Base-by-base conservation (phyloP, 2,888 invertebrate species). In the Oithona nana region DNA sequence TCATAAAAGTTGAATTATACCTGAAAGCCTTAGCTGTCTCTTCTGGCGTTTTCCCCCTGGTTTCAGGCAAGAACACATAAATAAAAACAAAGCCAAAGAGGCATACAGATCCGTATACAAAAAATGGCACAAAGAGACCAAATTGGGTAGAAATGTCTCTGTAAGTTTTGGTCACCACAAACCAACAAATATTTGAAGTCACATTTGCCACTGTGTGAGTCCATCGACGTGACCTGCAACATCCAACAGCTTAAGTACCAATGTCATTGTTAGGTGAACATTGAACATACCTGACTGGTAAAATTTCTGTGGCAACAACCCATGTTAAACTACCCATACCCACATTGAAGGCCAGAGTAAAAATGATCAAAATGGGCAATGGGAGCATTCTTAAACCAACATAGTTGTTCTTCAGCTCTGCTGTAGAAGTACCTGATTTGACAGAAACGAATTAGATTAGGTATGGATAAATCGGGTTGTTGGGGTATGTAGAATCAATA, bases 121-220 rank as follows among this genome's bases (percentile, higher is more conserved):
- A 62, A 26, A 62, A 62, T 22, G 62, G 54, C 30, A 56, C 54
- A 31, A 26, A 62, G 3, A 49, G 56, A 29, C 56, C 62, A 20
- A 55, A 30, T n/a, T 54, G 24, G 26, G 28, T 26, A 56, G 24
- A 56, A n/a, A 62, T 54, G 31, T 54, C 56, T 20, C 31, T 29
- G 52, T 29, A 62, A n/a, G 62, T 62, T 28, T 56, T 31, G 54
- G 62, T 62, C 16, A 56, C 62, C 16, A 62, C 56, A 31, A 62
- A 62, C 55, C 62, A 54, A 16, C 62, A 54, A 28, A 62, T 29
- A 52, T 61, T 56, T 22, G 54, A 56, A 20, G 62, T 54, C 48
- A 30, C 52, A 51, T 62, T 56, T 30, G 56, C 24, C 22, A 62
- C 48, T 31, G 62, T 51, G 30, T 56, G 62, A 20, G 55, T 56